A percentile compares a stretch with the other conserved stretches of the same genome.
Conservation (phyloP, 2,113 vertebrate species). For the Macroglossus sobrinus region DNA sequence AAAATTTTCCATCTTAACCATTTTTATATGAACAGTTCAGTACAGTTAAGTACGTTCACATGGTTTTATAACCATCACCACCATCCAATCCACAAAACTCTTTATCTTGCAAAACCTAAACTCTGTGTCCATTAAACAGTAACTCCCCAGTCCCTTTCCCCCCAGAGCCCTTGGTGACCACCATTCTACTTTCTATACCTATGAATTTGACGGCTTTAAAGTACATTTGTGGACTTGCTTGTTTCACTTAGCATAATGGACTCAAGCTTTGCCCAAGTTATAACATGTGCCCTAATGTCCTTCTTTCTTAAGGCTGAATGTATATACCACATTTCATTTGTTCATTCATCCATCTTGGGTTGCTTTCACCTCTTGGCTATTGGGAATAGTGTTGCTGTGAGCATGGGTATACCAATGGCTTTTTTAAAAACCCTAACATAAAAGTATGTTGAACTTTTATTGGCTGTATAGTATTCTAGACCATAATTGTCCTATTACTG, state of each 20-base stretch:
- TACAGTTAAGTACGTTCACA: not conserved
- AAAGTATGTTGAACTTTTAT: not conserved
- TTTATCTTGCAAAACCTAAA: not conserved
- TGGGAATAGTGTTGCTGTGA: not conserved
- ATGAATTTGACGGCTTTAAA: not conserved
- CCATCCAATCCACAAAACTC: not conserved
- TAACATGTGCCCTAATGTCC: not conserved
- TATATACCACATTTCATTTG: not conserved
- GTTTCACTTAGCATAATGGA: not conserved
- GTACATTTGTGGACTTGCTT: not conserved
- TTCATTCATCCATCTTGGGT: not conserved
- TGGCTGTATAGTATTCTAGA: not conserved
- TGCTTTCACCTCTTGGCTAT: not conserved
- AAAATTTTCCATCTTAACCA: not conserved
- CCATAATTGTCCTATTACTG: not conserved
- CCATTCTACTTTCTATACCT: not conserved
- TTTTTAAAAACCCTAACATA: not conserved
- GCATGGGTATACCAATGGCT: not conserved
- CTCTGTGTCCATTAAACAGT: not conserved
- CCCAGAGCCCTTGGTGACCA: not conserved
- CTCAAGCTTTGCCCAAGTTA: not conserved
- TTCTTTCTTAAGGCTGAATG: not conserved
- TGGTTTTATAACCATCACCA: not conserved
- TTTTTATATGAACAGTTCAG: not conserved
- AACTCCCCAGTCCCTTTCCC: rapidly evolving